These are phyloP conservation scores for Iguana delicatissima DNA, from an alignment of 2,797 vertebrate species.

Conservation along the genomic window DNA sequence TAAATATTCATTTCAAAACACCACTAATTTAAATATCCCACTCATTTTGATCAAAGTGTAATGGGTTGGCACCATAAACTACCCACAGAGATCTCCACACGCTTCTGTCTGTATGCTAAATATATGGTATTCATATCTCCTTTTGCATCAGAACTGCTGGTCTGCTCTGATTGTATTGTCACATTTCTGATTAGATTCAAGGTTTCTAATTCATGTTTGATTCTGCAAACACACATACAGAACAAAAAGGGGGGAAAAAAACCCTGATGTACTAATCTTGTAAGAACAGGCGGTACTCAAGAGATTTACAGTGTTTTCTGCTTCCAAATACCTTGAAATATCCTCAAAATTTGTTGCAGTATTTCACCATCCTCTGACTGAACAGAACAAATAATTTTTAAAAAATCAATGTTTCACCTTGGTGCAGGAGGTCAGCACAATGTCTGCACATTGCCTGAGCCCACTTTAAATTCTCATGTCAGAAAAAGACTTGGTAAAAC, in stretches of 20 bases:
- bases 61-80: background rate
- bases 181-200: conserved; percentile 7
- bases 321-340: conserved; percentile 20
- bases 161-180: conserved; percentile 1
- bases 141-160: background rate
- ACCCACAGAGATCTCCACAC: background rate
- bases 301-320: background rate
- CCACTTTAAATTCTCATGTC: background rate
- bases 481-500: background rate
- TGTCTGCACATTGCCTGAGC: background rate
- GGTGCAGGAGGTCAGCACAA: background rate
- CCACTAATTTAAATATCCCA: background rate
- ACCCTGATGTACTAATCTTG: background rate
- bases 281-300: background rate
- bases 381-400: background rate
- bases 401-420: background rate
- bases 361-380: background rate
- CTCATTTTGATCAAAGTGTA: background rate
- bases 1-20: background rate
- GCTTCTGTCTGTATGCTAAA: background rate
- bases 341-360: background rate
- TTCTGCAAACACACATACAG: background rate
- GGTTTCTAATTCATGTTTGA: background rate
- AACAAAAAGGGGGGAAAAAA: background rate
- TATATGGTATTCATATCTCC: background rate